A percentile compares a stretch with the other conserved stretches of the same genome.
Evolutionary conservation across 2,888 invertebrate genomes (phyloP).

Genomic region (Baronia brevicornis): DNA sequence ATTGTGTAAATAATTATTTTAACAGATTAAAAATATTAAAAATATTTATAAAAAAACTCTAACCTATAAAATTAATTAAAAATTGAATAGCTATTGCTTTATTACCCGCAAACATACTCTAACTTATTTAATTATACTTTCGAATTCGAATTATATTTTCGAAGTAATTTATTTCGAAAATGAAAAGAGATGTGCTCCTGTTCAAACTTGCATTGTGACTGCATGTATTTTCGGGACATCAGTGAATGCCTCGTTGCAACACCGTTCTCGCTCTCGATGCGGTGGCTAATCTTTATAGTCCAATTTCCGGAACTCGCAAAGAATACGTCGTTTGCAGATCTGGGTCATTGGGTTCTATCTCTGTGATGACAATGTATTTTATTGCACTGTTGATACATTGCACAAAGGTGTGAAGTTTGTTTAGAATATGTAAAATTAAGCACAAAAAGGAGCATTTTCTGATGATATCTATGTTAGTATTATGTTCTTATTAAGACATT

Average conservation of each 20-base stretch:
- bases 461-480: no score
- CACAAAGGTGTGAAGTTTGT: conserved; percentile 3
- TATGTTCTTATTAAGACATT: no score
- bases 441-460: not conserved
- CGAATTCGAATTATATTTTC: no score
- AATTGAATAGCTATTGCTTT: no score
- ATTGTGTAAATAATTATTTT: no score
- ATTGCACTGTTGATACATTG: conserved; percentile 9
- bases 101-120: no score
- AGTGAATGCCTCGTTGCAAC: conserved; percentile 22
- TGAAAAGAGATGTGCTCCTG: no score
- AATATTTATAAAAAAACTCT: no score
- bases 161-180: no score
- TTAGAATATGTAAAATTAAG: not conserved
- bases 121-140: no score
- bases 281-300: conserved; percentile 26
- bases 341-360: conserved; percentile 28
- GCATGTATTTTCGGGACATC: conserved; percentile 21
- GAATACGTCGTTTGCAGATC: conserved; percentile 24
- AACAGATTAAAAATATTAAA: no score
- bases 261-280: conserved; percentile 27
- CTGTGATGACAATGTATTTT: conserved; percentile 23
- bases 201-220: conserved; percentile 11
- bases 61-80: no score
- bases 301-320: conserved; percentile 28